phyloP scores from a whole-genome alignment of 2,113 vertebrate genomes.

The Lepus europaeus region DNA sequence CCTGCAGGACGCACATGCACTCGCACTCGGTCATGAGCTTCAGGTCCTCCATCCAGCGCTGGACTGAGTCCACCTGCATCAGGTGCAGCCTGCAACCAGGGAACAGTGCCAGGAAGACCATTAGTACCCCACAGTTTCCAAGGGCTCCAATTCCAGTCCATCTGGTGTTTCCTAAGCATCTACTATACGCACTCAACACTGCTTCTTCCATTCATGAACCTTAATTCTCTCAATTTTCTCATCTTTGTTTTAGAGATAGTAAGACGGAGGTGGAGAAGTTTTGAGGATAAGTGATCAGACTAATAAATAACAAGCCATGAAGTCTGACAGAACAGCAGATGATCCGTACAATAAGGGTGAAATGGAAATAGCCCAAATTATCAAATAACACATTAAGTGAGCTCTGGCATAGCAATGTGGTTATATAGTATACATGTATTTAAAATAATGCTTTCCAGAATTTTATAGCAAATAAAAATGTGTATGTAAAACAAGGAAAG shows the following conservation, averaged over 20 bases:
- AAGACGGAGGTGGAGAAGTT: background rate
- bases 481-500: background rate
- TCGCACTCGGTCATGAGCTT: slow-evolving; percentile 98
- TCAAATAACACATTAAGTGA: background rate
- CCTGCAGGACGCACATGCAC: slow-evolving; percentile 98
- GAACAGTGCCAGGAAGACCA: background rate
- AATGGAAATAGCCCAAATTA: background rate
- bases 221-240: background rate
- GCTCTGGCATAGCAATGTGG: background rate
- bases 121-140: fast-evolving
- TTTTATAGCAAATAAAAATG: background rate
- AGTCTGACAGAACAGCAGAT: background rate
- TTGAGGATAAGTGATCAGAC: background rate
- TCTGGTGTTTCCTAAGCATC: background rate
- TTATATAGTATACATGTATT: background rate
- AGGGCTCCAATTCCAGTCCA: background rate
- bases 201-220: background rate
- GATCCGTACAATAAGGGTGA: background rate
- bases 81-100: slow-evolving; percentile 89
- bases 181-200: background rate
- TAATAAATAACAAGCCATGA: background rate
- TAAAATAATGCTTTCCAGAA: slow-evolving; percentile 30
- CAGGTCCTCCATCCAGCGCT: slow-evolving; percentile 98
- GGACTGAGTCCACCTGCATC: slow-evolving; percentile 97
- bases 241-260: background rate